Evolutionary conservation across 2,113 vertebrate genomes (phyloP), one percentile per base, ranked within the genome.

Genomic region (Actenoides hombroni): DNA sequence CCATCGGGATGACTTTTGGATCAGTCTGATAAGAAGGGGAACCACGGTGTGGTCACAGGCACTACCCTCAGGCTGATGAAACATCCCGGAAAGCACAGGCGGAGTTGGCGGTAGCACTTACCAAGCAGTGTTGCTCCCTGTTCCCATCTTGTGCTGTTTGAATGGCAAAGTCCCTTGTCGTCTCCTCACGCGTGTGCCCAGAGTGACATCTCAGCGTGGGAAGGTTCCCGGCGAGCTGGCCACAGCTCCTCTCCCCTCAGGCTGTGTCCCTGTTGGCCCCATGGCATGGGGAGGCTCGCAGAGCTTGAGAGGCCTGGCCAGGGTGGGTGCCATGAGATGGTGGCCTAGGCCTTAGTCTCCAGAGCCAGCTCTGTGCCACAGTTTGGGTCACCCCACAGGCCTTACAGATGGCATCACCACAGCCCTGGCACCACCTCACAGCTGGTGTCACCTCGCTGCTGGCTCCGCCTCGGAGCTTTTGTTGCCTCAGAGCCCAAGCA

Each of bases 391-490:
- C 40, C 24, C 56, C 65, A 37, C 54, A 49, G 61, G 4, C n/a
- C 39, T 63, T 20, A 16, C 23, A 31, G 48, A 2, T 1, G 1
- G 63, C 1, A 3, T 56, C 64, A 56, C 35, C 11, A 8, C 25
- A 26, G 37, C 3, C 0, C 79, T 68, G n/a, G 28, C 2, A 2
- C 14, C 11, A 28, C 39, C 48, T 44, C 35, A 25, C n/a, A 15
- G 82, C 16, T 1, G 3, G 31, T 3, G 11, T n/a, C 18, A 13
- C 29, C 56, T 61, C 37, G 25, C 35, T 31, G 56, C 14, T 4
- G 14, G 42, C 2, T 3, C 57, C 1, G 1, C 29, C 59, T 46
- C 15, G 12, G 48, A 24, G 48, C 5, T 10, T 10, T 3, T 1
- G 1, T 28, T 4, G 1, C 28, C 83, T 76, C 63, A 42, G 3